Evolutionary conservation across 2,888 invertebrate genomes (phyloP).

Genomic region (Pyrrhosoma nymphula): DNA sequence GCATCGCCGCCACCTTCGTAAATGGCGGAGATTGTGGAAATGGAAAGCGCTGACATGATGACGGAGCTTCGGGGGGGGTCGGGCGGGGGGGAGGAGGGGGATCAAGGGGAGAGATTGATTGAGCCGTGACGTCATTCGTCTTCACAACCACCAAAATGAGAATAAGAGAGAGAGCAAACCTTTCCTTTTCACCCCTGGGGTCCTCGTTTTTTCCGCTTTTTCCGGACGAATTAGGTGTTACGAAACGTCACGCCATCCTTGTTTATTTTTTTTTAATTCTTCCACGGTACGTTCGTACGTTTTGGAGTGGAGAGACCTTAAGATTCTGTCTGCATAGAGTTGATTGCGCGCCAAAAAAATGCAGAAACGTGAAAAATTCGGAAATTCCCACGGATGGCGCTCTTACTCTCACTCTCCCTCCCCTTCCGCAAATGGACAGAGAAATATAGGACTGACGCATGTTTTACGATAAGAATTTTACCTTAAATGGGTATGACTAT

Average conservation of each 20-base stretch:
- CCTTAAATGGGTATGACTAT: background rate
- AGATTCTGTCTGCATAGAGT: no score
- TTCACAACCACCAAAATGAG: background rate
- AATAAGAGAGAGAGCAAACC: background rate
- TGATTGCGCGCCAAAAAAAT: background rate
- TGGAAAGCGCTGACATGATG: background rate
- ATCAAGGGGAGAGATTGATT: background rate
- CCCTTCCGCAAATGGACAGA: background rate
- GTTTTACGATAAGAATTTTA: background rate
- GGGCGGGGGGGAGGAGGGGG: background rate
- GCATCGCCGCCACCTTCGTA: background rate
- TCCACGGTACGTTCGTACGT: background rate
- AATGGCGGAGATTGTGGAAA: background rate
- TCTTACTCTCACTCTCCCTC: background rate
- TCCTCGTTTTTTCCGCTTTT: background rate
- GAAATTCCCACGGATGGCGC: background rate
- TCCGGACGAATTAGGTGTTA: background rate
- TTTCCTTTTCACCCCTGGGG: background rate
- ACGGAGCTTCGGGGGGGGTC: background rate
- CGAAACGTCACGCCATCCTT: background rate
- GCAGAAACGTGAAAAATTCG: background rate
- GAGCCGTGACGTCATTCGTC: background rate
- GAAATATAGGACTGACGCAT: background rate
- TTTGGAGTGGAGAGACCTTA: no score
- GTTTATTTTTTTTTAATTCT: background rate